A percentile compares a stretch with the other conserved stretches of the same genome.
phyloP scores from a whole-genome alignment of 1,140 invertebrate species.

The Diabrotica virgifera region DNA sequence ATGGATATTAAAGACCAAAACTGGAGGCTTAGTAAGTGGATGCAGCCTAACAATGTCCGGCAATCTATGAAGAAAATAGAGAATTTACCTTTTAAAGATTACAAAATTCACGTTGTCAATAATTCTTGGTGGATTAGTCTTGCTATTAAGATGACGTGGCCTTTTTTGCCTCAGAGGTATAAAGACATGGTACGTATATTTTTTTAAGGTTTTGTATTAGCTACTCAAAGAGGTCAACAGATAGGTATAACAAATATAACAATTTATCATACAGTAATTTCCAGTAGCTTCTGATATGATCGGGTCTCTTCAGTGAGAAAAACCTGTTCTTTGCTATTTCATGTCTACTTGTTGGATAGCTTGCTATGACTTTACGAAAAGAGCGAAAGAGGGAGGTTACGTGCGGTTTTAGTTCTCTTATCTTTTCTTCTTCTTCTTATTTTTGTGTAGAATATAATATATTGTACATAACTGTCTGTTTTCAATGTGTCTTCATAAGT shows the following conservation, averaged over 20 bases:
- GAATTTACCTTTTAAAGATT: slow-evolving; percentile 36
- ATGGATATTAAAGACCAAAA: slow-evolving; percentile 43
- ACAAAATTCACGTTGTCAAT: slow-evolving; percentile 41
- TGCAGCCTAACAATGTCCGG: slow-evolving; percentile 43
- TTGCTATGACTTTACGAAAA: too few species aligned
- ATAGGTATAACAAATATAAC: not conserved
- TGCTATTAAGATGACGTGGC: slow-evolving; percentile 36
- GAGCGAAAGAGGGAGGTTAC: too few species aligned
- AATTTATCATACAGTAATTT: not conserved
- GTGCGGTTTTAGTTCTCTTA: too few species aligned
- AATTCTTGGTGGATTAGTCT: slow-evolving; percentile 32
- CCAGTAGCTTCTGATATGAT: not conserved
- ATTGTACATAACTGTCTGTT: too few species aligned
- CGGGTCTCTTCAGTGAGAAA: too few species aligned
- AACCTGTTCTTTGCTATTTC: too few species aligned
- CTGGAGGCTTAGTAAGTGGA: slow-evolving; percentile 43
- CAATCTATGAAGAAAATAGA: slow-evolving; percentile 40
- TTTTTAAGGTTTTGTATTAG: not conserved
- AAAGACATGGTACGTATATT: slow-evolving; percentile 38
- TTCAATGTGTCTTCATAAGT: too few species aligned
- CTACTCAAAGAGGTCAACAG: not conserved
- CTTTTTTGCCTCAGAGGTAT: slow-evolving; percentile 37
- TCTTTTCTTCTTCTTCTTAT: too few species aligned
- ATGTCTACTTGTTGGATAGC: too few species aligned
- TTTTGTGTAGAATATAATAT: too few species aligned